Evolutionary conservation across 2,113 vertebrate species (phyloP), one percentile per base, ranked within the genome.

Genomic region (Ictalurus furcatus): DNA sequence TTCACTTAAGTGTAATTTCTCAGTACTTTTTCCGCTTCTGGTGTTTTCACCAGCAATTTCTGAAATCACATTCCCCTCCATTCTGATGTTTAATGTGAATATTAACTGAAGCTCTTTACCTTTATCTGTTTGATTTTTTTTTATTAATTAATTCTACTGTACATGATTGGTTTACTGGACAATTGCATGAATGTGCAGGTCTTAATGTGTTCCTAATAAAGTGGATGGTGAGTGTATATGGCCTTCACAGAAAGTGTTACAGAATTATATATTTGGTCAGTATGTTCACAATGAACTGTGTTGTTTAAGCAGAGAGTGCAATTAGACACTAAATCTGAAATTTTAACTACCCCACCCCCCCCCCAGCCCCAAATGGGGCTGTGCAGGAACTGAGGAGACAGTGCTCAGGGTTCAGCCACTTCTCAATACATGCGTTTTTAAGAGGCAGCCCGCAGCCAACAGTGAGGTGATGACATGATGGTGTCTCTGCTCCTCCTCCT

Each of bases 391-490:
- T 40, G 13, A 40, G 40, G 30, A 34, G 48, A 76, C 65, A 48
- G 13, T 25, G 40, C 71, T 44, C 16, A 87, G 61, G 74, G 65
- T 85, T 85, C 67, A 80, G 84, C 11, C 34, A 23, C 4, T 76
- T 82, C 65, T 74, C 61, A 40, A 25, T 54, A 54, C 37, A 40
- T 44, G 82, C 84, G 74, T 58, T 16, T 85, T 87, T 59, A 61
- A 54, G 54, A 79, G 28, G 82, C 89, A 90, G 34, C 91, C 85
- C 69, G 61, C 88, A 88, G 85, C 86, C 34, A 54, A 85, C 82
- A 84, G 16, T 56, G 67, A 79, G 56, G 82, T 28, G 85, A 84
- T 89, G 89, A 90, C 80, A 88, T 87, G 37, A 88, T 83, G 58
- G 73, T 28, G 52, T 34, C 85, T 40, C 85, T 84, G 65, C 88